Conservation (phyloP, 1,140 invertebrate genomes). For the Episyrphus balteatus region DNA sequence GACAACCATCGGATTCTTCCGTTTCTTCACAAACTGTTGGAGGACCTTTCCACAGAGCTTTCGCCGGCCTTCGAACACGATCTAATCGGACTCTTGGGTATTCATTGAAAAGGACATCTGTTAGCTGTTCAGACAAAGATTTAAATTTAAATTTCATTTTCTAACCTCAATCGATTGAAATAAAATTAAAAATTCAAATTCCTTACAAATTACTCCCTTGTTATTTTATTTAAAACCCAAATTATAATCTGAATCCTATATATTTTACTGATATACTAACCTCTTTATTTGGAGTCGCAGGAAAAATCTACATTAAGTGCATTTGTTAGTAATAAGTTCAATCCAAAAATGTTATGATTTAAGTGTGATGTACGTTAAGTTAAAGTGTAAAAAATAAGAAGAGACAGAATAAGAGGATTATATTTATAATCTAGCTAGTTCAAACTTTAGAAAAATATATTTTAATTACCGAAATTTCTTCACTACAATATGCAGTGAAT, state of each 20-base stretch:
- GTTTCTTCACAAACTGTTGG: conserved; percentile 34
- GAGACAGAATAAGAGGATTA: not conserved
- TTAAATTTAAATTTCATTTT: not conserved
- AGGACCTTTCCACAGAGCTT: conserved; percentile 32
- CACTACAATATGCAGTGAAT: conserved; percentile 73
- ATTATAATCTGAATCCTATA: too few relatives aligned
- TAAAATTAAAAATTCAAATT: too few relatives aligned
- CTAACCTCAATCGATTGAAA: not conserved
- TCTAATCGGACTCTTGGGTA: conserved; percentile 32
- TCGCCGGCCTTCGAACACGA: conserved; percentile 27
- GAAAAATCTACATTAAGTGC: conserved; percentile 27
- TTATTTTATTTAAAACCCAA: too few relatives aligned
- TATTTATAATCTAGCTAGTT: not conserved
- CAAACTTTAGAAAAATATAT: too few relatives aligned
- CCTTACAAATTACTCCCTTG: too few relatives aligned
- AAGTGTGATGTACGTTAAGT: too few relatives aligned
- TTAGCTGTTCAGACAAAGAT: conserved; percentile 12
- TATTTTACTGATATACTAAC: too few relatives aligned
- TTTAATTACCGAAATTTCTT: conserved; percentile 65
- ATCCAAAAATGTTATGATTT: not conserved
- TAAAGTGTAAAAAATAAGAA: not conserved
- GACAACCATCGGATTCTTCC: conserved; percentile 30
- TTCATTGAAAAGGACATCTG: conserved; percentile 34
- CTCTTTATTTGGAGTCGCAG: conserved; percentile 35
- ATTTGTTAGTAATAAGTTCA: not conserved